Evolutionary conservation across 2,888 invertebrate species (phyloP), one percentile per base, ranked within the genome.

Genomic region (Diarsia dahlii): DNA sequence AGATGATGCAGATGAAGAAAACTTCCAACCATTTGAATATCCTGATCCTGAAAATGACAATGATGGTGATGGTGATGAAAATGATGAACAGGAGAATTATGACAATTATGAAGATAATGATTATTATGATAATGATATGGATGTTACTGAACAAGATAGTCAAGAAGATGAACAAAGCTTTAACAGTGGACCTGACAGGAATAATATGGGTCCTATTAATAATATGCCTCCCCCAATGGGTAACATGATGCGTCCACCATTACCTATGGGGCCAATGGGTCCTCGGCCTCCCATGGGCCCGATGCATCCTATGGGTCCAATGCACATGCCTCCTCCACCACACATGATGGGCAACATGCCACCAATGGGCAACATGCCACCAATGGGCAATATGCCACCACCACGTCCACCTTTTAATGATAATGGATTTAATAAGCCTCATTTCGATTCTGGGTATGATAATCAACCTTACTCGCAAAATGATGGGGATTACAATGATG

Each of bases 1-100:
- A 82, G 97, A 97, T 62, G 96, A 97, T 92, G 97, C 97, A 50
- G 96, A 96, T 89, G 97, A 96, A 77, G 95, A 96, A 12, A 95
- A 92, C 81, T 95, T 92, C 69, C 93, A 91, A 85, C 96, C 95
- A 71, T 96, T 96, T 93, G 95, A 95, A 89, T 96, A 96, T 88
- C 95, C 96, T 71, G 91, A 91, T 28, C 92, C 90, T 74, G 93
- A 94, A 71, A 90, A 89, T 86, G 93, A 94, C 64, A 83, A 87
- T 79, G 92, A 93, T 78, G 86, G 69, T 50, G 80, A 82, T 76
- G 90, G 92, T 54, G 87, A 87, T 80, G 84, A 90, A 64, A 92
- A 91, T 74, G 88, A 87, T 82, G 83, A 90, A 60, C 91, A 91
- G 65, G 88, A 89, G 50, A 87, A 92, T 75, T 91, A 93, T 67